phyloP scores from a whole-genome alignment of 2,113 vertebrate species.

The Melanotaenia duboulayi region DNA sequence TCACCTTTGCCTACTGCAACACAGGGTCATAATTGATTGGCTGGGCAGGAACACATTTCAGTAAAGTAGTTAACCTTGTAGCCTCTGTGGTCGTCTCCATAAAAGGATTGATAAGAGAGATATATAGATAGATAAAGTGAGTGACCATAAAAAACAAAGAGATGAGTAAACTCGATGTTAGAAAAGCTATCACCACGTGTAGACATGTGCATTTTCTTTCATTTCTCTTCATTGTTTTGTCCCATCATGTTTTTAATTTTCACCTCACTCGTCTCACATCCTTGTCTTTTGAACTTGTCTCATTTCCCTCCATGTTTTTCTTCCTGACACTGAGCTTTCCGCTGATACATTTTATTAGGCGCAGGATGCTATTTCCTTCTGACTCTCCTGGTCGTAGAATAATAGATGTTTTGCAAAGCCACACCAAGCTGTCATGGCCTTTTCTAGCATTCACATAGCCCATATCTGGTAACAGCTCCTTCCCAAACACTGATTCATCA shows the following conservation, averaged over 20 bases:
- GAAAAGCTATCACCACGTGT: too few species aligned
- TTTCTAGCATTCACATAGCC: conserved; percentile 19
- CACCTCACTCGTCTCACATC: not conserved
- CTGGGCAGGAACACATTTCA: conserved; percentile 62
- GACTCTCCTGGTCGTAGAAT: conserved; percentile 21
- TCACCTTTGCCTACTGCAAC: conserved; percentile 27
- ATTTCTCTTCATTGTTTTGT: not conserved
- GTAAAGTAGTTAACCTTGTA: conserved; percentile 50
- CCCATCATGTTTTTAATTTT: conserved; percentile 19
- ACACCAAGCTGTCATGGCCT: conserved; percentile 8
- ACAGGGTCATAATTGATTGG: conserved; percentile 59
- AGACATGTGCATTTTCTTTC: too few species aligned
- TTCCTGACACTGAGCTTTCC: conserved; percentile 17
- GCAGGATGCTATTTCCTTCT: conserved; percentile 23
- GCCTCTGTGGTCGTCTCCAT: conserved; percentile 28
- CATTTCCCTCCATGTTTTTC: conserved; percentile 1
- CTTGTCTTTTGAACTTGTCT: not conserved
- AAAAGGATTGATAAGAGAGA: conserved; percentile 47
- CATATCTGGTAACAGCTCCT: conserved; percentile 15
- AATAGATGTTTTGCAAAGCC: conserved; percentile 36
- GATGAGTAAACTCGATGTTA: not conserved
- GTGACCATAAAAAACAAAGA: conserved; percentile 1
- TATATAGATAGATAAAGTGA: conserved; percentile 22
- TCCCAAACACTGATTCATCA: conserved; percentile 43
- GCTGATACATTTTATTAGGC: conserved; percentile 35